Base-by-base conservation (phyloP, 2,113 vertebrate genomes). In the Megaleporinus macrocephalus region DNA sequence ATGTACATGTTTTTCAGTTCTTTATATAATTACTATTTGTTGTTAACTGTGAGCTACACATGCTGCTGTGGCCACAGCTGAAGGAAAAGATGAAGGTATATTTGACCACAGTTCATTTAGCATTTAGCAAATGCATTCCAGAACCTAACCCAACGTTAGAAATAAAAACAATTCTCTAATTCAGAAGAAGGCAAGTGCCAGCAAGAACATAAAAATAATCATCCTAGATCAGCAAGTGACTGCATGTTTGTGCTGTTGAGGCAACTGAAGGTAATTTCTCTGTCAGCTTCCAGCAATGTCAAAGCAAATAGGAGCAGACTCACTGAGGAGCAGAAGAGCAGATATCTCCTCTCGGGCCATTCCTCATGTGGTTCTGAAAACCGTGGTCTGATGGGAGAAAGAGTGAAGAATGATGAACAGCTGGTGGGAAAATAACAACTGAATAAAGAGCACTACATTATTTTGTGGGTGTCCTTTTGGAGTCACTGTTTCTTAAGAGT, bases 201-300 rank as follows among this genome's bases (percentile, higher is more conserved):
- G 75, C 89, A 89, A 72, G 86, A 69, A 41, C 47, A 65, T n/a
- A 87, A 84, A 73, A 79, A 82, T 73, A 30, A 73, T 33, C 51
- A 53, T 61, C 63, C 29, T 69, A 80, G 47, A 62, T 22, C 55
- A 70, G 83, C 88, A 86, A 88, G 85, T 87, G 82, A 84, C 84
- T 66, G 77, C 87, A 88, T 61, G 86, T 82, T 83, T 57, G 14
- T 30, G 3, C 12, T 66, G 73, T 68, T 27, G 72, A 66, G 74
- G 13, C 71, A 49, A 57, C 41, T 41, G 75, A 30, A 75, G 55
- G 47, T 65, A n/a, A 61, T 76, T 82, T 76, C 29, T 57, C 76
- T 82, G 69, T 74, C 57, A 80, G 78, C 53, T 66, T 80, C 41
- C 63, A 76, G 79, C 72, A 47, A 83, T 55, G 59, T 78, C 53